These are phyloP conservation scores for Eulemur mongoz DNA, from an alignment of 2,797 vertebrate genomes.

Conservation along the genomic window DNA sequence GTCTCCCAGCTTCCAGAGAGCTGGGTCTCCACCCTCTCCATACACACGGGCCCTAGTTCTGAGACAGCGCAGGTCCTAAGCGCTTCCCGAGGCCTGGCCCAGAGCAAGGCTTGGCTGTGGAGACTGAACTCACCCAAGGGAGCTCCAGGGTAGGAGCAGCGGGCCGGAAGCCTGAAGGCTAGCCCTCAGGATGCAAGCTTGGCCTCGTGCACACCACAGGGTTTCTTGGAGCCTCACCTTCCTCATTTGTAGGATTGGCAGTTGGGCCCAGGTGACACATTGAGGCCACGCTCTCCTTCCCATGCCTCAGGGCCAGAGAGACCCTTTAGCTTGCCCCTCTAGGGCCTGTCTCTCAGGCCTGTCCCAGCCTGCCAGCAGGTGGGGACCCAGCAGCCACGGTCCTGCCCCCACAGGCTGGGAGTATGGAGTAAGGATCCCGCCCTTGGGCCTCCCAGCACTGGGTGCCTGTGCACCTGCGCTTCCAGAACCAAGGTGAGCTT, in stretches of 20 bases:
- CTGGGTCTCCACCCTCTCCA: no score
- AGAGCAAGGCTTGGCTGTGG: neutral
- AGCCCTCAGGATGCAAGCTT: neutral
- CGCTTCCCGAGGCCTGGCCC: neutral
- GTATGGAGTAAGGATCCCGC: slow-evolving; percentile 53
- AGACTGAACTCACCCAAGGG: neutral
- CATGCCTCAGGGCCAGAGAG: neutral
- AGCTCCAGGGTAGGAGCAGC: neutral
- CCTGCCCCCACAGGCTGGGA: slow-evolving; percentile 80
- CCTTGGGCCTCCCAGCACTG: slow-evolving; percentile 71
- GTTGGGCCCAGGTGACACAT: neutral
- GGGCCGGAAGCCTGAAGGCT: neutral
- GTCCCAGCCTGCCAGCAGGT: neutral
- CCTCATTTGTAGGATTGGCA: neutral
- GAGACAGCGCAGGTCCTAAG: neutral
- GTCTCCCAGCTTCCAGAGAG: neutral
- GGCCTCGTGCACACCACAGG: neutral
- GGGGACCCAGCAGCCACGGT: neutral
- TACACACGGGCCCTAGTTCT: neutral
- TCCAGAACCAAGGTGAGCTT: neutral
- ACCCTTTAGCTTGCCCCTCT: neutral
- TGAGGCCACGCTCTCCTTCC: neutral
- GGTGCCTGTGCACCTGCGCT: slow-evolving; percentile 72
- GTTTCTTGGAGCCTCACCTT: neutral
- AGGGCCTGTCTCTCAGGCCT: neutral